Percentiles rank a stretch among this genome's conserved stretches.
Conservation (phyloP, 1,140 invertebrate genomes). For the Diplogasteroides magnus region DNA sequence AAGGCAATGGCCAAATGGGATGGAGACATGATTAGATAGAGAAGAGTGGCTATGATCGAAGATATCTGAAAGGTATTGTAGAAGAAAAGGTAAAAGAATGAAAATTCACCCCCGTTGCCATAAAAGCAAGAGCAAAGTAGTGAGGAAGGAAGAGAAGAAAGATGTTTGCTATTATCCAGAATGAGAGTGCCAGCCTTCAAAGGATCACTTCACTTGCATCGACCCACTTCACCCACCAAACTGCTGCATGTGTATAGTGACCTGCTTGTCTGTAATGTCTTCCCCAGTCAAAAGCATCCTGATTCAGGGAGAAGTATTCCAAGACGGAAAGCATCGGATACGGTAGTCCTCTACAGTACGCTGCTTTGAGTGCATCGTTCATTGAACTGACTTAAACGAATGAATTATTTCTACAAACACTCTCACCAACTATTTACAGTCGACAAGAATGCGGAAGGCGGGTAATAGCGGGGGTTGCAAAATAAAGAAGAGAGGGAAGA, state of each 20-base stretch:
- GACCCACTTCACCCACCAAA: constrained; percentile 57
- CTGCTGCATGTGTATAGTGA: constrained; percentile 80
- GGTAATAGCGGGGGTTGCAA: constrained; percentile 16
- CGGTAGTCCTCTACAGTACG: constrained; percentile 68
- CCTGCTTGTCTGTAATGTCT: constrained; percentile 86
- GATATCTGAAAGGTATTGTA: constrained; percentile 36
- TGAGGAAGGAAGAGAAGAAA: constrained; percentile 45
- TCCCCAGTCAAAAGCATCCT: constrained; percentile 94
- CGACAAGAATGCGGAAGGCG: constrained; percentile 75
- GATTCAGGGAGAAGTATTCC: constrained; percentile 88
- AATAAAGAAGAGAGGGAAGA: constrained; percentile 6
- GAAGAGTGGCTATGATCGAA: constrained; percentile 11
- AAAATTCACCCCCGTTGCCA: not conserved
- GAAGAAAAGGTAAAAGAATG: constrained; percentile 44
- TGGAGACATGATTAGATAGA: constrained; percentile 40
- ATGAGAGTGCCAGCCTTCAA: constrained; percentile 34
- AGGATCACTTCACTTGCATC: constrained; percentile 6
- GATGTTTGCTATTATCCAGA: constrained; percentile 40
- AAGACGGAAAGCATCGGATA: constrained; percentile 90
- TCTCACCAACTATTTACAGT: constrained; percentile 62
- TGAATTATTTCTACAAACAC: constrained; percentile 66
- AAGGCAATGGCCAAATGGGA: constrained; percentile 44
- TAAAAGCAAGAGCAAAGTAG: constrained; percentile 27
- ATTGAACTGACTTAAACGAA: constrained; percentile 59
- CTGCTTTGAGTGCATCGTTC: constrained; percentile 37